A percentile compares a stretch with the other conserved stretches of the same genome.
Evolutionary conservation across 2,113 vertebrate species (phyloP).

Genomic region (Ptilorrhoa leucosticta): DNA sequence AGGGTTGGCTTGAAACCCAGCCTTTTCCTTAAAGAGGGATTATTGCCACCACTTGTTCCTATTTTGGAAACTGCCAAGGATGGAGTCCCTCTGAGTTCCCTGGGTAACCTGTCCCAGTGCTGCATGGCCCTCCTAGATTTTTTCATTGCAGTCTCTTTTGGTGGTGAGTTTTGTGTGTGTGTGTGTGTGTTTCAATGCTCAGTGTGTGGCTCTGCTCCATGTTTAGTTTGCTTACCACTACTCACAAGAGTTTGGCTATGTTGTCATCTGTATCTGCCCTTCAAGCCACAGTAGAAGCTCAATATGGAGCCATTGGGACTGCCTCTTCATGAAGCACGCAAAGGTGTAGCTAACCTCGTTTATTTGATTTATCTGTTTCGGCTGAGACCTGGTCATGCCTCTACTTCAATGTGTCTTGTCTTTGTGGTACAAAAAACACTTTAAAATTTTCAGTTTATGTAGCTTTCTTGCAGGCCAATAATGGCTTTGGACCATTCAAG

Average conservation of each 20-base stretch:
- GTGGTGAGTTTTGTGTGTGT: background rate
- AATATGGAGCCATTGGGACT: background rate
- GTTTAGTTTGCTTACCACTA: background rate
- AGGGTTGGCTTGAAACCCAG: background rate
- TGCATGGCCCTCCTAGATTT: background rate
- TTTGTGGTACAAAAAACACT: background rate
- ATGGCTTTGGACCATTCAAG: background rate
- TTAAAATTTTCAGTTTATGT: background rate
- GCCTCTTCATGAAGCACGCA: background rate
- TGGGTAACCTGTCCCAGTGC: background rate
- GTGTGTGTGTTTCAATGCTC: no score
- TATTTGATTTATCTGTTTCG: background rate
- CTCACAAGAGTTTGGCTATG: background rate
- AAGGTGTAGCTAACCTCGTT: background rate
- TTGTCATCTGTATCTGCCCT: background rate
- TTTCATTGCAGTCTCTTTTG: background rate
- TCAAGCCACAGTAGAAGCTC: background rate
- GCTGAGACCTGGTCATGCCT: background rate
- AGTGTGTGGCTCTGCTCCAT: background rate
- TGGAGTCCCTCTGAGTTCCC: background rate
- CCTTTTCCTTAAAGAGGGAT: background rate
- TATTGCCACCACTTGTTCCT: background rate
- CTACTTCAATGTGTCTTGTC: background rate
- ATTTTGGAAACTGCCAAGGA: background rate
- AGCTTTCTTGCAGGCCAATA: background rate